Evolutionary conservation across 2,797 vertebrate species (phyloP).

Genomic region (Cirrhinus molitorella): DNA sequence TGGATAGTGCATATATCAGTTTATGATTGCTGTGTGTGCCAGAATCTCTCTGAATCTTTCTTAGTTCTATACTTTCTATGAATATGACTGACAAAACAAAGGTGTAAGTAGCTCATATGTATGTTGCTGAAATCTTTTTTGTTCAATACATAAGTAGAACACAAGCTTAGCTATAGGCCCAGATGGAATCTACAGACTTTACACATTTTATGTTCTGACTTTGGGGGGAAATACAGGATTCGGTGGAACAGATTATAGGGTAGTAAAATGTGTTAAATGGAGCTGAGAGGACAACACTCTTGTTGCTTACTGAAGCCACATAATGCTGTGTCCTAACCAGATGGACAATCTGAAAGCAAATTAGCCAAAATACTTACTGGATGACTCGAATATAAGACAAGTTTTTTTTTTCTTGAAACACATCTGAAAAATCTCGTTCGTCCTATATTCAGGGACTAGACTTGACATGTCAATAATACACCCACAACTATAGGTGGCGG

Average conservation of each 20-base stretch:
- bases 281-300: constrained; percentile 22
- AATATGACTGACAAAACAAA: neutral
- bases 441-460: no score
- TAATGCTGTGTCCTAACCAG: constrained; percentile 2
- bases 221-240: constrained; percentile 6
- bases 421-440: no score
- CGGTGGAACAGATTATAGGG: constrained; percentile 9
- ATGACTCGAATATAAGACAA: no score
- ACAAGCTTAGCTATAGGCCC: neutral
- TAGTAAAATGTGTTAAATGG: constrained; percentile 12
- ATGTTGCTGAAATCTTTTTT: constrained; percentile 10
- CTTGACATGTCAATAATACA: no score
- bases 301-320: constrained; percentile 17
- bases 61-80: neutral
- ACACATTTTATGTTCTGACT: neutral
- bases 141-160: neutral
- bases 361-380: neutral
- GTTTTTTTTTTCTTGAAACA: no score
- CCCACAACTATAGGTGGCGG: no score
- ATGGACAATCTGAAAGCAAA: constrained; percentile 5
- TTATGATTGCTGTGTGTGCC: constrained; percentile 14
- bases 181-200: neutral
- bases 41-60: constrained; percentile 1
- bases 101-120: neutral
- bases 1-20: neutral